phyloP scores from a whole-genome alignment of 1,140 invertebrate species.

The Triops cancriformis region DNA sequence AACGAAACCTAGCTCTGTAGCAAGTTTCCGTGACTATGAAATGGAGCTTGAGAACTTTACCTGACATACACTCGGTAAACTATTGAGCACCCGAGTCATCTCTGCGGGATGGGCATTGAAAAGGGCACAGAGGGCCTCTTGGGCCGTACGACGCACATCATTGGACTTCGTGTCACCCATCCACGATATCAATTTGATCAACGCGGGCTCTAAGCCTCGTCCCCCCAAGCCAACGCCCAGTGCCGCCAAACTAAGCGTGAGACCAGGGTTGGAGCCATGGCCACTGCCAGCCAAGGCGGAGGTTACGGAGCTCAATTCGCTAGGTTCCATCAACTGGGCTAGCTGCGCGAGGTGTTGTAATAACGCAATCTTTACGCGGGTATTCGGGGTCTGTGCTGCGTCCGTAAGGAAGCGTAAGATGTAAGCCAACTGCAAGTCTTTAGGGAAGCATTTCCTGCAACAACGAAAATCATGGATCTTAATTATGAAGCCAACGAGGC shows the following conservation, averaged over 20 bases:
- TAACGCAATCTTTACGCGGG: constrained; percentile 68
- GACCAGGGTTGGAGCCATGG: neutral
- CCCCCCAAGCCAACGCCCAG: constrained; percentile 28
- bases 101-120: constrained; percentile 84
- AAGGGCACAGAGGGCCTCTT: constrained; percentile 68
- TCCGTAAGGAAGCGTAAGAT: constrained; percentile 72
- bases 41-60: constrained; percentile 31
- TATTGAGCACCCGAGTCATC: constrained; percentile 70
- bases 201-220: constrained; percentile 42
- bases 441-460: constrained; percentile 55
- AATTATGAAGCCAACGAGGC: too few species aligned
- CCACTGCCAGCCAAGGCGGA: constrained; percentile 17
- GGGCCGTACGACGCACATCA: constrained; percentile 68
- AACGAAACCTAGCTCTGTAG: neutral
- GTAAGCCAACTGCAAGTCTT: constrained; percentile 52
- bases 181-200: constrained; percentile 48
- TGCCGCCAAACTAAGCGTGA: constrained; percentile 17
- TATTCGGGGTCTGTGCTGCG: constrained; percentile 79
- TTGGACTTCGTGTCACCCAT: constrained; percentile 47
- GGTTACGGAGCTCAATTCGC: constrained; percentile 29
- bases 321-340: constrained; percentile 47
- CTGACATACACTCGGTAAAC: constrained; percentile 70
- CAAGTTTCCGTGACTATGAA: neutral
- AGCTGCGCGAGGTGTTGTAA: constrained; percentile 64
- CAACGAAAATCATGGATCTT: too few species aligned